A percentile compares a stretch with the other conserved stretches of the same genome.
Evolutionary conservation across 2,113 vertebrate genomes (phyloP).

Genomic region (Anser brachyrhynchus): DNA sequence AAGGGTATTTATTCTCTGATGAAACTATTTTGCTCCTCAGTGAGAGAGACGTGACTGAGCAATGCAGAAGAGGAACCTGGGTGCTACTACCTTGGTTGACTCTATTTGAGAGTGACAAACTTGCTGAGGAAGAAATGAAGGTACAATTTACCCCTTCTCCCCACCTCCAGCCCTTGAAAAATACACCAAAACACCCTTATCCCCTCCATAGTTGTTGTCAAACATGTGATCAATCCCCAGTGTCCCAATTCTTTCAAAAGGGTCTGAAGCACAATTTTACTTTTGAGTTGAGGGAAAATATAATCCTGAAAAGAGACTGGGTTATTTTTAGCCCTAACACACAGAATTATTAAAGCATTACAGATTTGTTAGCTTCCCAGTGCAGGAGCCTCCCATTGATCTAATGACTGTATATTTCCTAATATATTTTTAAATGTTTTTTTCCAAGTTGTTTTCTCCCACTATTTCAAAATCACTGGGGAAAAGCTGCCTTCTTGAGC

Average conservation of each 20-base stretch:
- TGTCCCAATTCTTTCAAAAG: slow-evolving; percentile 22
- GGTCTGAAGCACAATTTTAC: slow-evolving; percentile 78
- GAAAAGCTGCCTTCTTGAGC: neutral
- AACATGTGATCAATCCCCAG: neutral
- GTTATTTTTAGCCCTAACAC: slow-evolving; percentile 71
- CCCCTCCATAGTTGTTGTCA: neutral
- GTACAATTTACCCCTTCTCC: neutral
- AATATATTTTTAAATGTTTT: neutral
- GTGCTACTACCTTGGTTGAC: neutral
- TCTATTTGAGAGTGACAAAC: neutral
- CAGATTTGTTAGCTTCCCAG: neutral
- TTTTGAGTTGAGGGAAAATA: slow-evolving; percentile 35
- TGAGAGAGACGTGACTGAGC: neutral
- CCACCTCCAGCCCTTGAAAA: neutral
- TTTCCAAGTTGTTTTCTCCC: slow-evolving; percentile 30
- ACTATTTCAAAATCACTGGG: neutral
- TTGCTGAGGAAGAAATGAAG: neutral
- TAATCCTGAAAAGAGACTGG: slow-evolving; percentile 50
- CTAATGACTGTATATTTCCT: slow-evolving; percentile 10
- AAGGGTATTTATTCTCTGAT: neutral
- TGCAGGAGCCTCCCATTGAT: neutral
- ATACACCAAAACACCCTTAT: too few species aligned
- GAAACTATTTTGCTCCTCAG: neutral
- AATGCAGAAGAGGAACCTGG: neutral
- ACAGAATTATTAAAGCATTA: neutral